Evolutionary conservation across 1,140 invertebrate genomes (phyloP).

Genomic region (Drosophila littoralis): DNA sequence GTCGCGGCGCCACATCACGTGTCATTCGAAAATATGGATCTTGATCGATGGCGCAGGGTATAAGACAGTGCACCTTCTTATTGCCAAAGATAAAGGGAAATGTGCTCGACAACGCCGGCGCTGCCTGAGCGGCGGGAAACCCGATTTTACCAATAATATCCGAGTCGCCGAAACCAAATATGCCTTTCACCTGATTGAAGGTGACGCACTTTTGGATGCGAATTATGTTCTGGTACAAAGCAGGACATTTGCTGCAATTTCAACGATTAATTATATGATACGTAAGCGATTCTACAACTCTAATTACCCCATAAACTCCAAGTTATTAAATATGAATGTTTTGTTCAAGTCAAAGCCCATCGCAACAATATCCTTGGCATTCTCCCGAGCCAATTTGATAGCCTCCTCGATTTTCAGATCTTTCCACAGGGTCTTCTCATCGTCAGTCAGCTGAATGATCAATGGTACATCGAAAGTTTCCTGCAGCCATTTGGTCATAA

Average conservation of each 20-base stretch:
- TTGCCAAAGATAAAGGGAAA: slow-evolving; percentile 97
- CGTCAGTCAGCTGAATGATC: slow-evolving; percentile 98
- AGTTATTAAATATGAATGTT: slow-evolving; percentile 98
- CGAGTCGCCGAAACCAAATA: slow-evolving; percentile 99
- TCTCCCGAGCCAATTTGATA: slow-evolving; percentile 93
- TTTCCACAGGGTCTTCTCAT: slow-evolving; percentile 99
- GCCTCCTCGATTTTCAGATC: slow-evolving; percentile 96
- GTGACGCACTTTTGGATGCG: slow-evolving; percentile 97
- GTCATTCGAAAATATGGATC: slow-evolving; percentile 99
- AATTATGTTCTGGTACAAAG: slow-evolving; percentile 97
- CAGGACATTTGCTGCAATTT: slow-evolving; percentile 89
- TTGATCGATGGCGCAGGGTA: slow-evolving; percentile 99
- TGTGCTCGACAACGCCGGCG: slow-evolving; percentile 96
- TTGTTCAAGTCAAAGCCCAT: slow-evolving; percentile 98
- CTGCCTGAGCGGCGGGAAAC: slow-evolving; percentile 98
- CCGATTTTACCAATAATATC: slow-evolving; percentile 98
- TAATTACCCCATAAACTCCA: slow-evolving; percentile 95
- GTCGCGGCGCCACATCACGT: slow-evolving; percentile 95
- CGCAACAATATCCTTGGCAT: slow-evolving; percentile 99
- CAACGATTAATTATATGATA: neutral
- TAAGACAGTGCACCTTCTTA: slow-evolving; percentile 94
- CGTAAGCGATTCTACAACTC: slow-evolving; percentile 32
- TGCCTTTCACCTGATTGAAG: slow-evolving; percentile 97
- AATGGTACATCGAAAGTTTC: slow-evolving; percentile 98
- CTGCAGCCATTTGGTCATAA: slow-evolving; percentile 98